Conservation (phyloP, 2,797 vertebrate genomes). For the Mionectes olivaceus region DNA sequence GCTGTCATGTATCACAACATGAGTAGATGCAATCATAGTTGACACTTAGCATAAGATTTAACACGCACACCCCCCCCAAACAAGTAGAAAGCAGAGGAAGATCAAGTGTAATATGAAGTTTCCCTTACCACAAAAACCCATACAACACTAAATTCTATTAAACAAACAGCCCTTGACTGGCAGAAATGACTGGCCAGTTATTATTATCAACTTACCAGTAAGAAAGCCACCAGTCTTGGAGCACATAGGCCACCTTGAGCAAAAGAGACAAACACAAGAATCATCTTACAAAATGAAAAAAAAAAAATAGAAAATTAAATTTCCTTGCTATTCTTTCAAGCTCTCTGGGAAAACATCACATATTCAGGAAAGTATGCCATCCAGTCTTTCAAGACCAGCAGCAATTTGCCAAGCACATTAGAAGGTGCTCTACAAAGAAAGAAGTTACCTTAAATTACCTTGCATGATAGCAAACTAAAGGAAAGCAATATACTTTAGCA, state of each 20-base stretch:
- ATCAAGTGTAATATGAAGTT: not conserved
- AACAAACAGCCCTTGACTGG: not conserved
- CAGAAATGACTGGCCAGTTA: slow-evolving; percentile 78
- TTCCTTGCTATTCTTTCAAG: slow-evolving; percentile 46
- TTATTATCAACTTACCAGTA: slow-evolving; percentile 85
- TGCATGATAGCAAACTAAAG: slow-evolving; percentile 42
- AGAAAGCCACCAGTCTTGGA: slow-evolving; percentile 97
- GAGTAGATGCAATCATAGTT: not conserved
- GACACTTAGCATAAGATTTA: not conserved
- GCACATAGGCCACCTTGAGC: slow-evolving; percentile 83
- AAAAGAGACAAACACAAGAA: slow-evolving; percentile 42
- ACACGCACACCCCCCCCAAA: not conserved
- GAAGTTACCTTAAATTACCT: slow-evolving; percentile 62
- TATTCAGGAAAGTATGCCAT: slow-evolving; percentile 46
- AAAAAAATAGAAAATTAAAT: not conserved
- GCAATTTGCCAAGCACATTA: slow-evolving; percentile 65
- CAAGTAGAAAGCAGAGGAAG: not conserved
- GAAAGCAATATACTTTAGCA: slow-evolving; percentile 48
- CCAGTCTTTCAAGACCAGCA: slow-evolving; percentile 65
- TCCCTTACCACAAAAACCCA: not conserved
- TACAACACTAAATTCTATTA: not conserved
- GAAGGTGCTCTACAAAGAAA: slow-evolving; percentile 60
- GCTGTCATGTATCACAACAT: not conserved
- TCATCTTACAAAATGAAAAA: slow-evolving; percentile 21
- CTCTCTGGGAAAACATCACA: slow-evolving; percentile 58